Evolutionary conservation across 2,113 vertebrate genomes (phyloP).

Genomic region (Panthera tigris): DNA sequence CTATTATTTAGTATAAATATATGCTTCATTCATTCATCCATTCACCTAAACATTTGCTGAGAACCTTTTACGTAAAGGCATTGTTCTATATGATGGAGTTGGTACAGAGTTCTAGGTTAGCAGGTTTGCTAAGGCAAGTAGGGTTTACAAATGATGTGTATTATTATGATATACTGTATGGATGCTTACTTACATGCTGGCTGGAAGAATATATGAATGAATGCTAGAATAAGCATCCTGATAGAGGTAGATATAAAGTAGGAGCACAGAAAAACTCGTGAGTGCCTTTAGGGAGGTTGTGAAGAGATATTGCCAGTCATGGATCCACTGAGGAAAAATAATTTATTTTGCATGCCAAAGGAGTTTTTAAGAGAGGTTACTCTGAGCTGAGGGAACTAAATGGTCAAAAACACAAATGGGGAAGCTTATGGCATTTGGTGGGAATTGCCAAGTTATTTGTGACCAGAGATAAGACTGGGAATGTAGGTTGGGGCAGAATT

Average conservation of each 20-base stretch:
- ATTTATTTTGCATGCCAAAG: background rate
- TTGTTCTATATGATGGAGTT: background rate
- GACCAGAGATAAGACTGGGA: background rate
- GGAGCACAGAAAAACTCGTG: background rate
- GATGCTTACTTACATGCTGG: background rate
- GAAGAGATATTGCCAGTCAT: background rate
- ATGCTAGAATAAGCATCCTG: background rate
- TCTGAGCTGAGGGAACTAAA: background rate
- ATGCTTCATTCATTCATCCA: background rate
- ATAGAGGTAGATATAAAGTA: background rate
- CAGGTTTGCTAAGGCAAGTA: background rate
- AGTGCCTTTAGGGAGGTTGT: background rate
- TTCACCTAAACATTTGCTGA: background rate
- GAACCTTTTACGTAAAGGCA: background rate
- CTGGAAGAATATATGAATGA: background rate
- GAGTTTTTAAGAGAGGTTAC: background rate
- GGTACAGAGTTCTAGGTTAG: background rate
- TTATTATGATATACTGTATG: background rate
- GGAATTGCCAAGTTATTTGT: background rate
- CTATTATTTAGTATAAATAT: background rate
- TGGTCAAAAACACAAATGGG: background rate
- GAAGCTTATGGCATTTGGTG: background rate
- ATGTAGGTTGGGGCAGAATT: background rate
- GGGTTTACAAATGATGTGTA: background rate
- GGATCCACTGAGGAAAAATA: background rate